These are phyloP conservation scores for Leptobrachium leishanense DNA, from an alignment of 2,113 vertebrate genomes.

Conservation along the genomic window DNA sequence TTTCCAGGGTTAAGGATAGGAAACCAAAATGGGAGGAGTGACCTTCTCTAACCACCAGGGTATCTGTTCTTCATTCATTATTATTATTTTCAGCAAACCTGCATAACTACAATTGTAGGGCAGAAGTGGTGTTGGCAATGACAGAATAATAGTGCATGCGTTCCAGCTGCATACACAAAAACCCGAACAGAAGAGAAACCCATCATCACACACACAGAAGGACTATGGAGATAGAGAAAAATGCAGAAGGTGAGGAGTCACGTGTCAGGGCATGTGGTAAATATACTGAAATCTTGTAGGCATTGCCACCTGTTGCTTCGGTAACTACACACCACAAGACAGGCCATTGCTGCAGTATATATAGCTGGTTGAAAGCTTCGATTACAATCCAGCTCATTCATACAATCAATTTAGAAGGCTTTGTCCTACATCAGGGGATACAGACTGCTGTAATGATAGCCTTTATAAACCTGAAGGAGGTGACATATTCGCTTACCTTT, in stretches of 20 bases:
- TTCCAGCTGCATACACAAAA: not conserved
- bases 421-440: not conserved
- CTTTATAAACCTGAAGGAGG: too few relatives aligned
- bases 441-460: too few relatives aligned
- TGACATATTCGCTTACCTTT: too few relatives aligned
- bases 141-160: too few relatives aligned
- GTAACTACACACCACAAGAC: slow-evolving; percentile 6
- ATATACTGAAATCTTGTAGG: not conserved
- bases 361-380: not conserved
- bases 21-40: too few relatives aligned
- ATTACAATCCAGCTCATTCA: not conserved
- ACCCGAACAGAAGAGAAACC: not conserved
- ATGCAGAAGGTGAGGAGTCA: slow-evolving; percentile 5
- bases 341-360: not conserved
- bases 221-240: not conserved
- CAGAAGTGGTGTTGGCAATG: too few relatives aligned
- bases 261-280: slow-evolving; percentile 19
- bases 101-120: too few relatives aligned
- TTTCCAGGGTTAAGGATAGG: too few relatives aligned
- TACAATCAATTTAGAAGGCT: not conserved
- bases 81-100: too few relatives aligned
- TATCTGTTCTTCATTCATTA: too few relatives aligned
- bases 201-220: slow-evolving; percentile 3
- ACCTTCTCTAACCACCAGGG: too few relatives aligned
- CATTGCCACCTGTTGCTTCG: slow-evolving; percentile 26